Evolutionary conservation across 2,113 vertebrate species (phyloP).

Genomic region (Periophthalmus modestus): DNA sequence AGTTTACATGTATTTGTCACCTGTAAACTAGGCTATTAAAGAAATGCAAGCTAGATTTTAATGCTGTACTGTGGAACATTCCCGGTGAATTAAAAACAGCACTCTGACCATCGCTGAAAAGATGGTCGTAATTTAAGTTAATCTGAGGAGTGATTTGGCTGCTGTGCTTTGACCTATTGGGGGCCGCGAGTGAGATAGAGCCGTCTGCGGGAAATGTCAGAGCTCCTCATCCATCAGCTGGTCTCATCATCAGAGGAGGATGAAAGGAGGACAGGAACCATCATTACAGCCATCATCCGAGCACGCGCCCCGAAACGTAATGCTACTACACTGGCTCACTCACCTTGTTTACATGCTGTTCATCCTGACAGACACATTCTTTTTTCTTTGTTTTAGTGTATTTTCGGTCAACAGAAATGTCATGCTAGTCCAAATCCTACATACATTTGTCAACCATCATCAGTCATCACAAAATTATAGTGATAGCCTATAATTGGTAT

Average conservation of each 20-base stretch:
- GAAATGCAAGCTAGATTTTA: too few species aligned
- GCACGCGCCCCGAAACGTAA: neutral
- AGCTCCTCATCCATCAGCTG: neutral
- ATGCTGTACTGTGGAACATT: too few species aligned
- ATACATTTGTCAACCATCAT: neutral
- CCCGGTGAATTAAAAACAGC: too few species aligned
- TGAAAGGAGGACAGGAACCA: neutral
- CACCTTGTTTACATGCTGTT: neutral
- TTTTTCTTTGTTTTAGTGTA: too few species aligned
- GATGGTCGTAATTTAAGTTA: neutral
- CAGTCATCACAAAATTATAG: neutral
- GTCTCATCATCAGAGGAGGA: neutral
- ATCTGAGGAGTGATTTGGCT: neutral
- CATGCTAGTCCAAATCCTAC: too few species aligned
- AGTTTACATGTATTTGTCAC: too few species aligned
- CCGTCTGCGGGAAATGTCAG: neutral
- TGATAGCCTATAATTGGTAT: neutral
- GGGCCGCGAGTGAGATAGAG: neutral
- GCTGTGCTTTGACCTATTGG: neutral
- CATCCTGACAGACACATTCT: too few species aligned
- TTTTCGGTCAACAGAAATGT: too few species aligned
- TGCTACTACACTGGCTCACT: neutral
- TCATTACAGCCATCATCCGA: neutral
- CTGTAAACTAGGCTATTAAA: too few species aligned
- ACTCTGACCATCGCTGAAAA: neutral